Base-by-base conservation (phyloP, 2,888 invertebrate species). In the Chaitophorus viminalis region DNA sequence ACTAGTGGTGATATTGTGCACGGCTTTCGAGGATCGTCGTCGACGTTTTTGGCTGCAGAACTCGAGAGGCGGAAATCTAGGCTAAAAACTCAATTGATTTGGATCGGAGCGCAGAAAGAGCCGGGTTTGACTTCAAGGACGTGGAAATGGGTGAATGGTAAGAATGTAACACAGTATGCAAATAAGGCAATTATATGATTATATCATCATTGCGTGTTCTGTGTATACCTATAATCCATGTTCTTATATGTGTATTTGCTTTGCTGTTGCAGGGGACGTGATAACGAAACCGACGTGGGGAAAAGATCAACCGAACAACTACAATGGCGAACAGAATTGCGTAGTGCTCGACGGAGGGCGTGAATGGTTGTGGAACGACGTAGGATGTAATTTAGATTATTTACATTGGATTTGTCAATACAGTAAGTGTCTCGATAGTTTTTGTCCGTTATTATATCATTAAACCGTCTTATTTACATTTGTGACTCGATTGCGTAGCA, bases 321-420 rank as follows among this genome's bases (percentile, higher is more conserved):
- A 98, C 93, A 98, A 98, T 91, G 97, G 97, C 0, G 97, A 98
- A 91, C 98, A 98, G 91, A 97, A 98, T 91, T 98, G 98, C 92
- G 97, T 95, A n/a, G 97, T 97, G 25, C 92, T 98, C 90, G 98
- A 98, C 91, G 97, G 97, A 0, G 97, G 96, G 0, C 93, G 97
- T 81, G 94, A 95, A 89, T 98, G 98, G 98, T 93, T 95, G 0
- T 98, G 98, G 97, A 98, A 98, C 91, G 98, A 98, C 92, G 97
- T 98, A 39, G 97, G 97, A 83, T 98, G 98, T 91, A 97, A 97
- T 92, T 93, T 98, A 89, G 97, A 98, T 92, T 97, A 97, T 91
- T 93, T 97, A 88, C 96, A 96, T 92, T 98, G 97, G 95, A 96
- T 98, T 91, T 98, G 98, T 92, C 96, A 97, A 92, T 95, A 96